Percentiles rank a stretch among this genome's conserved stretches.
phyloP scores from a whole-genome alignment of 2,888 invertebrate species.

The Autographa pulchrina region DNA sequence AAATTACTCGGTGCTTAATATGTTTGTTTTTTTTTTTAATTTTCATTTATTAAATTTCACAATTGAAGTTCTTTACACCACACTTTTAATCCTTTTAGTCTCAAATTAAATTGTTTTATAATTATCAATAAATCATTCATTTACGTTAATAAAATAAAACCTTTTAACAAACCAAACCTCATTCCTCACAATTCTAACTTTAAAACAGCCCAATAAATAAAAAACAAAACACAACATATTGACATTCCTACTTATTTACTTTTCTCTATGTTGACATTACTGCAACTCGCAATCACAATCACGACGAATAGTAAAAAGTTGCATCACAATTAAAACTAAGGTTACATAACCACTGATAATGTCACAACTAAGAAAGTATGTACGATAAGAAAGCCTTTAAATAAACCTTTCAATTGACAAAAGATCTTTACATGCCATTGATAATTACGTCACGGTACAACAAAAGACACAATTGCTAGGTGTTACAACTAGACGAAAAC shows the following conservation, averaged over 20 bases:
- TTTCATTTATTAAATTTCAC: too few relatives aligned
- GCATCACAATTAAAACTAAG: conserved; percentile 25
- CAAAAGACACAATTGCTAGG: conserved; percentile 20
- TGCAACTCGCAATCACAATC: conserved; percentile 14
- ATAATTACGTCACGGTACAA: conserved; percentile 29
- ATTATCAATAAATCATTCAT: background rate
- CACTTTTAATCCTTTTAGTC: too few relatives aligned
- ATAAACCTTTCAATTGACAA: conserved; percentile 36
- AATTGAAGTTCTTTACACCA: too few relatives aligned
- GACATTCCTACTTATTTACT: too few relatives aligned
- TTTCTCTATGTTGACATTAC: conserved; percentile 18
- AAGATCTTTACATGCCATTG: conserved; percentile 16
- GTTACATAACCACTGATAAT: conserved; percentile 26
- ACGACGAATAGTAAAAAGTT: conserved; percentile 25
- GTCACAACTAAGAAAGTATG: conserved; percentile 17
- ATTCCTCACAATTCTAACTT: background rate
- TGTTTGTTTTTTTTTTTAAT: too few relatives aligned
- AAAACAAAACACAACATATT: conserved; percentile 1
- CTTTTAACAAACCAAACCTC: background rate
- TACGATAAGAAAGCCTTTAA: conserved; percentile 39
- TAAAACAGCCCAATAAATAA: background rate
- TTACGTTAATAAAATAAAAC: background rate
- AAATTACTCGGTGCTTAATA: too few relatives aligned
- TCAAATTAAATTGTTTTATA: too few relatives aligned
- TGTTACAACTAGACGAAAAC: background rate